A percentile compares a stretch with the other conserved stretches of the same genome.
Evolutionary conservation across 1,140 invertebrate species (phyloP).

Genomic region (Drosophila sproati): DNA sequence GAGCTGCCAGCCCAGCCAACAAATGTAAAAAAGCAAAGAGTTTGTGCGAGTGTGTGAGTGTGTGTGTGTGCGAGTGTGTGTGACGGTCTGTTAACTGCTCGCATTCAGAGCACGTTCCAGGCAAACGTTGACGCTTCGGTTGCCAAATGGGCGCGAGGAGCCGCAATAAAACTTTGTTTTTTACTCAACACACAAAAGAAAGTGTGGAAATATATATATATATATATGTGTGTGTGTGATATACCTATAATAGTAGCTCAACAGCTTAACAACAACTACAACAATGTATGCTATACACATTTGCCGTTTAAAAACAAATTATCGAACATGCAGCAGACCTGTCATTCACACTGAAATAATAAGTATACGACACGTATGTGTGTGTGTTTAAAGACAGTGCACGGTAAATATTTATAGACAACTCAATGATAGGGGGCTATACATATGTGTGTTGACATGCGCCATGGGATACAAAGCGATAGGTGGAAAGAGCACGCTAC

Average conservation of each 20-base stretch:
- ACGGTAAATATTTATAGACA: slow-evolving; percentile 53
- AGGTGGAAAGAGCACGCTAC: background rate
- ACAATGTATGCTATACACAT: slow-evolving; percentile 13
- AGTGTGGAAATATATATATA: slow-evolving; percentile 30
- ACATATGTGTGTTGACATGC: slow-evolving; percentile 30
- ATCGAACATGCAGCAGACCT: slow-evolving; percentile 70
- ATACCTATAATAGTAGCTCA: slow-evolving; percentile 62
- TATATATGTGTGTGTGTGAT: slow-evolving; percentile 31
- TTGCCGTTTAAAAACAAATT: slow-evolving; percentile 80
- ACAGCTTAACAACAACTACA: slow-evolving; percentile 49
- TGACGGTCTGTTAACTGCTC: slow-evolving; percentile 57
- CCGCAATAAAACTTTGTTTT: slow-evolving; percentile 60
- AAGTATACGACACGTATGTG: slow-evolving; percentile 20
- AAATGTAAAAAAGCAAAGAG: slow-evolving; percentile 30
- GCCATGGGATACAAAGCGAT: slow-evolving; percentile 24
- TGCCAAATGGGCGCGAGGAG: slow-evolving; percentile 54
- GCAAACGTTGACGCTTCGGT: slow-evolving; percentile 74
- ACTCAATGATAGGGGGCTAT: slow-evolving; percentile 58
- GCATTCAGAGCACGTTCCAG: slow-evolving; percentile 74
- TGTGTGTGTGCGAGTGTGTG: slow-evolving; percentile 22
- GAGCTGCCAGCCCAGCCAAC: slow-evolving; percentile 40
- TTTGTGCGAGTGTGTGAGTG: slow-evolving; percentile 4
- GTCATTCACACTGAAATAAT: slow-evolving; percentile 74
- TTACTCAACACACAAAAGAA: slow-evolving; percentile 40
- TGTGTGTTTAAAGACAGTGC: slow-evolving; percentile 10